A percentile compares a stretch with the other conserved stretches of the same genome.
Evolutionary conservation across 2,113 vertebrate genomes (phyloP).

Genomic region (Piaya cayana): DNA sequence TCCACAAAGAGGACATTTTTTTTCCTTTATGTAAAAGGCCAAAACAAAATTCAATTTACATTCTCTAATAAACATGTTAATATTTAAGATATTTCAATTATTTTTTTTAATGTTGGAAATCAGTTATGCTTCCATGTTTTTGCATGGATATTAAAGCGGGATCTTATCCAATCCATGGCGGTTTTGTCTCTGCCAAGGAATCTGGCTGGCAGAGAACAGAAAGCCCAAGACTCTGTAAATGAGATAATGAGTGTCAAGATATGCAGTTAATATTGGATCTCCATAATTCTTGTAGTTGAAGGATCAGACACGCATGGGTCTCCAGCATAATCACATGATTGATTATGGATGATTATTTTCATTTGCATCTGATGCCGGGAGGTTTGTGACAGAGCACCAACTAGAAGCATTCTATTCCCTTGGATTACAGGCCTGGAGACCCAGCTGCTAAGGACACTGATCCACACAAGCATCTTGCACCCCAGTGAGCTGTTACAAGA

Average conservation of each 20-base stretch:
- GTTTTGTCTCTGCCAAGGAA: background rate
- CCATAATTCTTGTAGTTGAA: background rate
- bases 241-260: background rate
- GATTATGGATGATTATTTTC: constrained; percentile 7
- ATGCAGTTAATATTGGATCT: background rate
- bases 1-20: constrained; percentile 11
- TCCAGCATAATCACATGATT: constrained; percentile 3
- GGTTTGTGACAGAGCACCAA: background rate
- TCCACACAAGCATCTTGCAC: background rate
- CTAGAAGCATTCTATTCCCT: background rate
- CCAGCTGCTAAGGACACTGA: background rate
- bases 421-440: background rate
- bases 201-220: background rate
- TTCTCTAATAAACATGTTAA: constrained; percentile 26
- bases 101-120: background rate
- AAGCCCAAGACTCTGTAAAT: background rate
- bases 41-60: constrained; percentile 58
- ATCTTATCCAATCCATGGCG: background rate
- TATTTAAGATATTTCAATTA: background rate
- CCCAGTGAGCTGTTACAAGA: background rate
- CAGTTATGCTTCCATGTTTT: background rate
- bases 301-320: background rate
- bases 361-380: background rate
- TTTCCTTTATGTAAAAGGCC: constrained; percentile 48
- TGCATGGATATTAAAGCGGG: background rate